Conservation (phyloP, 2,113 vertebrate genomes). For the Entelurus aequoreus region DNA sequence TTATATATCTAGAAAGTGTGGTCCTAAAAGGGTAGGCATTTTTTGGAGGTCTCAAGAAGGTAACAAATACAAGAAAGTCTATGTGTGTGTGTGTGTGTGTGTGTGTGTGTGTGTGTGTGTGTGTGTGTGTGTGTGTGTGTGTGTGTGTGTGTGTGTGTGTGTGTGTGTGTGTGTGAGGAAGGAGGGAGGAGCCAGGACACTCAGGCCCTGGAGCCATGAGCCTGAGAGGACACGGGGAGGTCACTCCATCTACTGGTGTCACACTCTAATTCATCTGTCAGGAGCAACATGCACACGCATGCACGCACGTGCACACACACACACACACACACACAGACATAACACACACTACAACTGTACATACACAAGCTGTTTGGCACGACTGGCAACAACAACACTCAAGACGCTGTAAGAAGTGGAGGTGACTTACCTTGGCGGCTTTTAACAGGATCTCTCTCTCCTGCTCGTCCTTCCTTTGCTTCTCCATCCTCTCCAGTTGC, state of each 20-base stretch:
- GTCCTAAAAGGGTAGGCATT: too few relatives aligned
- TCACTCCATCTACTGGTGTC: conserved; percentile 60
- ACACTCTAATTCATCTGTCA: conserved; percentile 64
- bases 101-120: neutral
- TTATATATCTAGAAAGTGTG: too few relatives aligned
- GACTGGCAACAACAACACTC: conserved; percentile 14
- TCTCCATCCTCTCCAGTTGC: conserved; percentile 84
- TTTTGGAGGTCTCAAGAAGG: too few relatives aligned
- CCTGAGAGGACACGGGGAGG: conserved; percentile 58
- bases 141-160: conserved; percentile 12
- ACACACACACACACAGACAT: conserved; percentile 16
- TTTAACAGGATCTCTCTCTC: conserved; percentile 85
- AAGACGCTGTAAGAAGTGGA: conserved; percentile 11
- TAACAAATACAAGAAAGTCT: too few relatives aligned
- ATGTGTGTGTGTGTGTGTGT: neutral
- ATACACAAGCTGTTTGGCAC: conserved; percentile 35
- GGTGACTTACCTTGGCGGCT: conserved; percentile 78
- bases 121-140: neutral
- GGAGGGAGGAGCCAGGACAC: conserved; percentile 53
- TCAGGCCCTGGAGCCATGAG: conserved; percentile 51
- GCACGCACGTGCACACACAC: conserved; percentile 19
- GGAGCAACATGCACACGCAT: conserved; percentile 28
- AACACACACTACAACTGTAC: conserved; percentile 3
- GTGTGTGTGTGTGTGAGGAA: neutral
- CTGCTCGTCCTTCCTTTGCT: conserved; percentile 85